A percentile compares a stretch with the other conserved stretches of the same genome.
Conservation (phyloP, 1,140 invertebrate species). For the Aporrectodea caliginosa region DNA sequence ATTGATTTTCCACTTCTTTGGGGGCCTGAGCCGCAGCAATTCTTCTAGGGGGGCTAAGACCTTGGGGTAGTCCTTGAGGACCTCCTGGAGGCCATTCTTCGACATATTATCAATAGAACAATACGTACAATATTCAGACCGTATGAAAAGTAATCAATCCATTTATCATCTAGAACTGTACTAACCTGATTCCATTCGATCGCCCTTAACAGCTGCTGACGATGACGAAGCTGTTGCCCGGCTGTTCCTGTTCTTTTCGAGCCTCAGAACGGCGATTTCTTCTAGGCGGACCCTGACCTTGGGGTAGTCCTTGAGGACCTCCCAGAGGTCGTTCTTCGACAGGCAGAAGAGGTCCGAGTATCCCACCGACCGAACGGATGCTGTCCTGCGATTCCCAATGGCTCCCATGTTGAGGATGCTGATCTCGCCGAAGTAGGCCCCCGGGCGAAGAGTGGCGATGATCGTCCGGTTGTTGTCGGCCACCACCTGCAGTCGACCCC, state of each 20-base stretch:
- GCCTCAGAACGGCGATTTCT: conserved; percentile 90
- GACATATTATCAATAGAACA: no score
- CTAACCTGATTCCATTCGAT: no score
- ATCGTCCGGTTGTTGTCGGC: conserved; percentile 89
- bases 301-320: conserved; percentile 77
- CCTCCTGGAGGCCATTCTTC: conserved; percentile 79
- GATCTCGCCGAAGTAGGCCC: conserved; percentile 99
- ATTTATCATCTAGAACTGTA: no score
- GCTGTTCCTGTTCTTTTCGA: conserved; percentile 57
- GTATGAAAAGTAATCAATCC: no score
- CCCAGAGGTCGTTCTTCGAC: conserved; percentile 78
- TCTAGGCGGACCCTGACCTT: conserved; percentile 87
- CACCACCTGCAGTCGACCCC: conserved; percentile 90
- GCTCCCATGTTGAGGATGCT: conserved; percentile 99
- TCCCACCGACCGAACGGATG: conserved; percentile 89
- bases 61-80: conserved; percentile 79
- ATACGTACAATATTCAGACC: no score
- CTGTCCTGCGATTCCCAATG: conserved; percentile 94
- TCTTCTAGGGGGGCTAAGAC: conserved; percentile 86
- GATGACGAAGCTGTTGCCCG: neutral
- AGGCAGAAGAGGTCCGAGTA: conserved; percentile 87
- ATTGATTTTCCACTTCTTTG: no score
- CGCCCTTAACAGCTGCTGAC: no score
- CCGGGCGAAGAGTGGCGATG: conserved; percentile 79
- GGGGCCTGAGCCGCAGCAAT: no score